A percentile compares a stretch with the other conserved stretches of the same genome.
Evolutionary conservation across 1,140 invertebrate species (phyloP).

Genomic region (Sycophaga agraensis): DNA sequence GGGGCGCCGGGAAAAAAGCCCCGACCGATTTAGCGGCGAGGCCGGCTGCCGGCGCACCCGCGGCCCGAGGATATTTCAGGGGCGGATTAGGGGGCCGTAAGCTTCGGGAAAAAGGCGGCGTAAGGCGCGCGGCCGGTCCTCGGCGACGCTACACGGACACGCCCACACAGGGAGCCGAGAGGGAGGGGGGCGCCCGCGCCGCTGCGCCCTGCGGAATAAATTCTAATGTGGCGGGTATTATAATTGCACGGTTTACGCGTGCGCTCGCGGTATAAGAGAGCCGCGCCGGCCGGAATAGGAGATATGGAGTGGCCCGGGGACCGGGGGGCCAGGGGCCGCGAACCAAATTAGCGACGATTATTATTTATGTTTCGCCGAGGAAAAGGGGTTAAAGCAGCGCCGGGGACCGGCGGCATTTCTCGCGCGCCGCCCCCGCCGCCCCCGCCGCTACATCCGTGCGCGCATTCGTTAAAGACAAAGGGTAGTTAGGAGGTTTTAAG

Average conservation of each 20-base stretch:
- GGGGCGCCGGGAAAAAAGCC: slow-evolving; percentile 40
- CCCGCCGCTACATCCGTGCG: too few species aligned
- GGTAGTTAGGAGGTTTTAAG: slow-evolving; percentile 42
- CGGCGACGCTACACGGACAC: too few species aligned
- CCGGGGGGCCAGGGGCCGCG: slow-evolving; percentile 39
- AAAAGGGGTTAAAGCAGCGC: slow-evolving; percentile 55
- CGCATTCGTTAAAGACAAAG: slow-evolving; percentile 50
- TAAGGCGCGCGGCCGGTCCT: slow-evolving; percentile 22
- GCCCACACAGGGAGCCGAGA: slow-evolving; percentile 40
- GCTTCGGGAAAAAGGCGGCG: slow-evolving; percentile 54
- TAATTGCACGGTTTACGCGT: slow-evolving; percentile 56
- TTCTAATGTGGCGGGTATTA: slow-evolving; percentile 58
- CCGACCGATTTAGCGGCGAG: slow-evolving; percentile 38
- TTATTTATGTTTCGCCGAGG: slow-evolving; percentile 56
- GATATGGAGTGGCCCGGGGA: background rate
- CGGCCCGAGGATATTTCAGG: slow-evolving; percentile 49
- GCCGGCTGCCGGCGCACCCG: background rate
- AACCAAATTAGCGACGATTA: slow-evolving; percentile 58
- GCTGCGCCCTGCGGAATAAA: slow-evolving; percentile 49
- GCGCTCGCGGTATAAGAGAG: slow-evolving; percentile 27
- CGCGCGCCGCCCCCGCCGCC: slow-evolving; percentile 21
- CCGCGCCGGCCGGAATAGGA: slow-evolving; percentile 31
- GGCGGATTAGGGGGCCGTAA: slow-evolving; percentile 53
- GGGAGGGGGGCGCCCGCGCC: slow-evolving; percentile 20
- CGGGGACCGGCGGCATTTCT: slow-evolving; percentile 18